Evolutionary conservation across 2,888 invertebrate species (phyloP).

Genomic region (Polydrusus tereticollis): DNA sequence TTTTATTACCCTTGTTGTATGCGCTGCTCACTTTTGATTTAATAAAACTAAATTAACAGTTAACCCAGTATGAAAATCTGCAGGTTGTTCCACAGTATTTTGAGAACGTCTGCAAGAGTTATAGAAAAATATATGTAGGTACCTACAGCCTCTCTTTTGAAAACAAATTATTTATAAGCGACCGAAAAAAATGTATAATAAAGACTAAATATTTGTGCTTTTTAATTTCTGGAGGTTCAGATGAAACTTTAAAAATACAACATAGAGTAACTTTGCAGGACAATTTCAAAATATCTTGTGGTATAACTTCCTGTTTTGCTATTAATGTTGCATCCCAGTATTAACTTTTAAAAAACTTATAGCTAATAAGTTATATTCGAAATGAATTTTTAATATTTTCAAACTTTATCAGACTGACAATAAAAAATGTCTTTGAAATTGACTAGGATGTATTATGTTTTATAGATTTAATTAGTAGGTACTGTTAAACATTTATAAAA

Average conservation of each 20-base stretch:
- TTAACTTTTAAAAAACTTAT: constrained; percentile 3
- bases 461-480: not conserved
- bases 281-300: not conserved
- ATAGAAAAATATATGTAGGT: too few species aligned
- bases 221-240: not conserved
- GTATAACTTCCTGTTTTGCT: not conserved
- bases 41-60: too few species aligned
- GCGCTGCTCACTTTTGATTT: too few species aligned
- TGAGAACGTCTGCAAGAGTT: too few species aligned
- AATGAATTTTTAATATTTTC: not conserved
- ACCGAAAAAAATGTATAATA: too few species aligned
- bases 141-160: too few species aligned
- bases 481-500: constrained; percentile 5
- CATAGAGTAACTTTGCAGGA: too few species aligned
- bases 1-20: too few species aligned
- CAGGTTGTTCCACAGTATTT: too few species aligned
- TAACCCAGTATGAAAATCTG: too few species aligned
- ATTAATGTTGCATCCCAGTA: constrained; percentile 21
- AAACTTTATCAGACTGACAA: constrained; percentile 23
- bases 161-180: too few species aligned
- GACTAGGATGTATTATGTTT: not conserved
- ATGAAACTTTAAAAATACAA: not conserved
- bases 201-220: too few species aligned
- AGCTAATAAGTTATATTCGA: not conserved
- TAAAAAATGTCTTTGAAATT: not conserved